Conservation (phyloP, 64 coral and sea anemone genomes). For the Actinia tenebrosa region DNA sequence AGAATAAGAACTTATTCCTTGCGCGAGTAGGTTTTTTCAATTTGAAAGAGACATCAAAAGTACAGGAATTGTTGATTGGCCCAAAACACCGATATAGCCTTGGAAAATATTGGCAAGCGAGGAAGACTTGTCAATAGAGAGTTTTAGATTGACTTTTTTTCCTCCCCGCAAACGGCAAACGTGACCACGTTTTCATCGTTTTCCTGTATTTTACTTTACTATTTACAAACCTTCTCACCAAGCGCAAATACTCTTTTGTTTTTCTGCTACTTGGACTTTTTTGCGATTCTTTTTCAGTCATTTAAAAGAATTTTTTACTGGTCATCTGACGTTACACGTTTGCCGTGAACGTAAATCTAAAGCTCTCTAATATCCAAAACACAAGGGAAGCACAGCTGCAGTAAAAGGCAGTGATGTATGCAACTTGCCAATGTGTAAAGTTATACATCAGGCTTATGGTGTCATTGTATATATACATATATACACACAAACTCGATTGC, state of each 20-base stretch:
- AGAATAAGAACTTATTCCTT: constrained; percentile 4
- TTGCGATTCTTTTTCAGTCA: too few relatives aligned
- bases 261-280: too few relatives aligned
- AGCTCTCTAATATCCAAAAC: constrained; percentile 23
- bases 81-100: constrained; percentile 40
- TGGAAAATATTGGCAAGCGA: constrained; percentile 40
- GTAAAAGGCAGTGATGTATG: constrained; percentile 32
- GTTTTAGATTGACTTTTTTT: too few relatives aligned
- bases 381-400: constrained; percentile 24
- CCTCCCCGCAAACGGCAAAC: too few relatives aligned
- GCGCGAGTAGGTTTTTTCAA: background rate
- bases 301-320: too few relatives aligned
- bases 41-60: background rate
- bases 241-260: too few relatives aligned
- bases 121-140: constrained; percentile 34
- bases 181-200: too few relatives aligned
- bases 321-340: too few relatives aligned
- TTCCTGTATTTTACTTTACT: too few relatives aligned
- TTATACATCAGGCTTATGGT: constrained; percentile 4
- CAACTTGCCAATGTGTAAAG: constrained; percentile 26
- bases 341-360: too few relatives aligned
- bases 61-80: constrained; percentile 31
- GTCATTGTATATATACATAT: background rate
- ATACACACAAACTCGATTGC: too few relatives aligned
- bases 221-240: too few relatives aligned